Evolutionary conservation across 2,113 vertebrate genomes (phyloP).

Genomic region (Cricetomys ansorgei): DNA sequence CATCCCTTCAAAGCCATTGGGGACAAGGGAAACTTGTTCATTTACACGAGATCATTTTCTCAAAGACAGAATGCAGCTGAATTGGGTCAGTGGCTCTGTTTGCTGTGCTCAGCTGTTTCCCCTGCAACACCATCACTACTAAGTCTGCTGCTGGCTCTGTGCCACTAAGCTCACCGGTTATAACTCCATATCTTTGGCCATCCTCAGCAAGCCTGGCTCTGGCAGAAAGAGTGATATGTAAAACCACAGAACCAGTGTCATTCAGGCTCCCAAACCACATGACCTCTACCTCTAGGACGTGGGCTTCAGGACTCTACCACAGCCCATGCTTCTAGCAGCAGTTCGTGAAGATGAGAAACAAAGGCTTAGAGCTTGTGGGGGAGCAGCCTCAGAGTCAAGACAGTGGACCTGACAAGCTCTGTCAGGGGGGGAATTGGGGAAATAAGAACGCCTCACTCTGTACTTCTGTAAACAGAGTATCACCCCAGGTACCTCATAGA

Average conservation of each 20-base stretch:
- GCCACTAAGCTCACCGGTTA: slow-evolving; percentile 85
- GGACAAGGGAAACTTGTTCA: slow-evolving; percentile 73
- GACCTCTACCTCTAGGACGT: not conserved
- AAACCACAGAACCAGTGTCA: slow-evolving; percentile 51
- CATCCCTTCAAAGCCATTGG: slow-evolving; percentile 72
- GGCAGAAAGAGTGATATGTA: slow-evolving; percentile 74
- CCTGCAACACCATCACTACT: slow-evolving; percentile 78
- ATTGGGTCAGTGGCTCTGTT: slow-evolving; percentile 86
- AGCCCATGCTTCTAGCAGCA: not conserved
- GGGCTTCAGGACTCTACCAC: not conserved
- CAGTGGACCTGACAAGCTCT: not conserved
- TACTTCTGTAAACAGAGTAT: not conserved
- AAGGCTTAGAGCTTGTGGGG: not conserved
- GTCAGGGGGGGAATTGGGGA: not conserved
- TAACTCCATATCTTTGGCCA: slow-evolving; percentile 81
- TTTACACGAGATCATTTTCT: slow-evolving; percentile 84
- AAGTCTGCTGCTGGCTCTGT: slow-evolving; percentile 84
- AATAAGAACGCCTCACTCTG: not conserved
- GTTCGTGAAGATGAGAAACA: not conserved
- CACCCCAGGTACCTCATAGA: not conserved
- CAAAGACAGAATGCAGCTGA: slow-evolving; percentile 81
- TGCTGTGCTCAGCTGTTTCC: slow-evolving; percentile 87
- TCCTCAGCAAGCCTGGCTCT: slow-evolving; percentile 68
- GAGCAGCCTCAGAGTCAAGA: not conserved
- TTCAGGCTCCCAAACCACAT: not conserved